A percentile compares a stretch with the other conserved stretches of the same genome.
phyloP scores from a whole-genome alignment of 2,888 invertebrate genomes.

The Campoplex nolae region DNA sequence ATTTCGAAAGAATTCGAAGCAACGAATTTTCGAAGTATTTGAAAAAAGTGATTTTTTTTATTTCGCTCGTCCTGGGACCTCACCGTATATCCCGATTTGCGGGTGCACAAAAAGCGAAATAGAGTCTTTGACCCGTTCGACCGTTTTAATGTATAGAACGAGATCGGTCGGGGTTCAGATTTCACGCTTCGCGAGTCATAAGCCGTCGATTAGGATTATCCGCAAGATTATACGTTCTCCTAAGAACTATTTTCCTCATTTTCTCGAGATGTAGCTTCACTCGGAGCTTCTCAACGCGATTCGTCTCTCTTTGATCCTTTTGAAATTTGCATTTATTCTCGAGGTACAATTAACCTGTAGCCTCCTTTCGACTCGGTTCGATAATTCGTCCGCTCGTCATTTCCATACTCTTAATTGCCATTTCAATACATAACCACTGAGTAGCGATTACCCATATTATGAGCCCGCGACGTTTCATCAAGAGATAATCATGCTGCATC shows the following conservation, averaged over 20 bases:
- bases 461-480: too few relatives aligned
- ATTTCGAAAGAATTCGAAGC: too few relatives aligned
- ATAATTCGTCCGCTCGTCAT: not conserved
- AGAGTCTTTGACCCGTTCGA: constrained; percentile 10
- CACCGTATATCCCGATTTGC: too few relatives aligned
- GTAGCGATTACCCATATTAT: too few relatives aligned
- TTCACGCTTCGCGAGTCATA: constrained; percentile 71
- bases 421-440: not conserved
- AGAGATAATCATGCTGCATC: too few relatives aligned
- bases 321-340: not conserved
- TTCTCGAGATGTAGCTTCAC: constrained; percentile 28
- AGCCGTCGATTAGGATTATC: constrained; percentile 80
- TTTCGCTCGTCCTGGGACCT: too few relatives aligned
- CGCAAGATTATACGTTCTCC: constrained; percentile 73
- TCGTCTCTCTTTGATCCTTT: not conserved
- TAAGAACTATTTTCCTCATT: constrained; percentile 46
- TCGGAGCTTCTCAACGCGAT: not conserved
- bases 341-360: not conserved
- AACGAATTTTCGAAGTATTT: too few relatives aligned
- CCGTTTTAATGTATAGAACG: constrained; percentile 32
- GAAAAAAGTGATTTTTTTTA: too few relatives aligned
- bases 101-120: not conserved
- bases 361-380: not conserved
- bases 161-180: constrained; percentile 72
- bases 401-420: not conserved